A percentile compares a stretch with the other conserved stretches of the same genome.
Conservation (phyloP, 1,140 invertebrate genomes). For the Dermatophagoides farinae region DNA sequence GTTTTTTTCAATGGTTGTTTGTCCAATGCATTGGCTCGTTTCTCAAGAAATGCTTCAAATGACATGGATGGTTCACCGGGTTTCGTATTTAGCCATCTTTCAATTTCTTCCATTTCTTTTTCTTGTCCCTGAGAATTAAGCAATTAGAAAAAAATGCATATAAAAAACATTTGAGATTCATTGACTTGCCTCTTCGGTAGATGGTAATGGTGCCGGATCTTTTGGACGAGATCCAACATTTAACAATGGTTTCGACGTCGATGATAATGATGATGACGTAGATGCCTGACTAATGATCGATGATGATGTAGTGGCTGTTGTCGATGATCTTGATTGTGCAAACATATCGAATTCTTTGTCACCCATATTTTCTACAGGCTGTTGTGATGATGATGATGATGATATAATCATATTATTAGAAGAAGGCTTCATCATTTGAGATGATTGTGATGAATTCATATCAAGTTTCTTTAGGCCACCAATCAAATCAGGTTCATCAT, state of each 20-base stretch:
- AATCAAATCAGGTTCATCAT: background rate
- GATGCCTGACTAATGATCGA: conserved; percentile 29
- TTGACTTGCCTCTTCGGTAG: no score
- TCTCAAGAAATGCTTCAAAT: conserved; percentile 75
- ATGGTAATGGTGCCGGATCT: no score
- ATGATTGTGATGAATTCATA: no score
- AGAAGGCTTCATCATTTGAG: background rate
- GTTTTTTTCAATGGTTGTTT: conserved; percentile 8
- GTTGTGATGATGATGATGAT: background rate
- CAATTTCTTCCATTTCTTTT: conserved; percentile 80
- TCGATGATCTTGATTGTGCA: conserved; percentile 58
- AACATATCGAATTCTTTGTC: conserved; percentile 69
- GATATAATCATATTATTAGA: no score
- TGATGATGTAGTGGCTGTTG: conserved; percentile 44
- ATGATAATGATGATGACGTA: background rate
- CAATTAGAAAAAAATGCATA: background rate
- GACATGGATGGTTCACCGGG: conserved; percentile 30
- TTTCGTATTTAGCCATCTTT: conserved; percentile 46
- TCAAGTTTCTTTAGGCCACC: background rate
- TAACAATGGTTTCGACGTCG: no score
- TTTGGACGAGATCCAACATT: no score
- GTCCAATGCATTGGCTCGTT: conserved; percentile 51
- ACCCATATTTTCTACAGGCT: conserved; percentile 17
- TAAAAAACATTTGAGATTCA: background rate
- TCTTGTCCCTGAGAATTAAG: conserved; percentile 33